Conservation (phyloP, 2,113 vertebrate genomes). For the Osmerus mordax region DNA sequence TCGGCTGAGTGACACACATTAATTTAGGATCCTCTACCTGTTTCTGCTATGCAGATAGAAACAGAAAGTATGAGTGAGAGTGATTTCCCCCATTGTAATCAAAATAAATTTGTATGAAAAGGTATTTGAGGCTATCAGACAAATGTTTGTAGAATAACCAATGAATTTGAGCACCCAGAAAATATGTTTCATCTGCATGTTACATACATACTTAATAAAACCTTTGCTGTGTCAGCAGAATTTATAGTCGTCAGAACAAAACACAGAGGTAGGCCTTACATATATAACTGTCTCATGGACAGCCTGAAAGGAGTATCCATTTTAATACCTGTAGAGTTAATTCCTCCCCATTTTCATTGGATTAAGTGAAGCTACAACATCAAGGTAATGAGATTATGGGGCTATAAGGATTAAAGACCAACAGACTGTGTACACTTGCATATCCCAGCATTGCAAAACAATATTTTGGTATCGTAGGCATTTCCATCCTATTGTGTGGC, state of each 20-base stretch:
- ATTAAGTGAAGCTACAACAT: conserved; percentile 50
- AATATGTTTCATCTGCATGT: conserved; percentile 6
- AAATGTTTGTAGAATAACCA: conserved; percentile 39
- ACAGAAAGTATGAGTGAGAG: conserved; percentile 25
- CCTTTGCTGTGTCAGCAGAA: conserved; percentile 22
- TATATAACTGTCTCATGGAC: conserved; percentile 19
- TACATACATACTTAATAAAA: background rate
- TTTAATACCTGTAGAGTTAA: conserved; percentile 51
- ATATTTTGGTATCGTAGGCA: too few relatives aligned
- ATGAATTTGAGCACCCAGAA: conserved; percentile 10
- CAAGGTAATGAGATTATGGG: conserved; percentile 61
- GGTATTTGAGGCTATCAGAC: conserved; percentile 67
- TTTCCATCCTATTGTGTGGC: too few relatives aligned
- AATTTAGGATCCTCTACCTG: conserved; percentile 76
- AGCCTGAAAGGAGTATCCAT: conserved; percentile 32
- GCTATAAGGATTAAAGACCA: conserved; percentile 53
- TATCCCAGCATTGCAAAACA: conserved; percentile 16
- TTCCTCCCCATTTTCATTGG: conserved; percentile 51
- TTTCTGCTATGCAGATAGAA: conserved; percentile 38
- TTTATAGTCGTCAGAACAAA: conserved; percentile 46
- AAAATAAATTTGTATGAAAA: conserved; percentile 70
- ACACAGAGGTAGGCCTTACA: conserved; percentile 21
- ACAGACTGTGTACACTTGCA: conserved; percentile 32
- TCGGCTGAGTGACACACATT: conserved; percentile 77
- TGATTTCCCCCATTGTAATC: conserved; percentile 70